phyloP scores from a whole-genome alignment of 2,113 vertebrate species.

The Bambusicola thoracicus region DNA sequence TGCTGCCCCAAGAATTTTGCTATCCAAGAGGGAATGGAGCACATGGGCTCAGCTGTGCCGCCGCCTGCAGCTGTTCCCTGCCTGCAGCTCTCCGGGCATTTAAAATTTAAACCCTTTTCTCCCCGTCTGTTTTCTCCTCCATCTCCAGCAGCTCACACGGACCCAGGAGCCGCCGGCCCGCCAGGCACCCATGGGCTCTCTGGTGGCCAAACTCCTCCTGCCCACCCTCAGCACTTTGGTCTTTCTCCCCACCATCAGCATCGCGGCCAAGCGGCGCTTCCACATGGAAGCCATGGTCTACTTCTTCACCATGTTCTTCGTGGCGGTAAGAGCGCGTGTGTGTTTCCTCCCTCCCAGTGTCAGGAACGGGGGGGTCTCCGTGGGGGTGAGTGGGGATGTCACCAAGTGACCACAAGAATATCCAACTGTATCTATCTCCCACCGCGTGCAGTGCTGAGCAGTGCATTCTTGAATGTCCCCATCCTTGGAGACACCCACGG shows the following conservation, averaged over 20 bases:
- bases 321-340: slow-evolving; percentile 81
- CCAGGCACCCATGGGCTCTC: slow-evolving; percentile 84
- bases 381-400: not conserved
- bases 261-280: slow-evolving; percentile 92
- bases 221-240: slow-evolving; percentile 94
- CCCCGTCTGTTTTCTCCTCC: slow-evolving; percentile 68
- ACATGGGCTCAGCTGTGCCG: slow-evolving; percentile 40
- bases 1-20: not conserved
- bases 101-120: slow-evolving; percentile 81
- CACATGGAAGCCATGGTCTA: slow-evolving; percentile 99
- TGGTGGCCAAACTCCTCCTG: slow-evolving; percentile 92
- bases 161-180: accelerated
- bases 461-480: not conserved
- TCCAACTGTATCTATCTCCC: not conserved
- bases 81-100: slow-evolving; percentile 67
- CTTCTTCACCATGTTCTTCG: slow-evolving; percentile 98
- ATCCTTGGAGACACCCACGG: no score
- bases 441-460: accelerated
- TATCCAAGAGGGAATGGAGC: not conserved
- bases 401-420: not conserved
- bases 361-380: not conserved
- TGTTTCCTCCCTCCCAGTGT: not conserved
- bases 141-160: not conserved
- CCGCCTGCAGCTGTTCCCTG: not conserved
- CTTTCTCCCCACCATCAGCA: slow-evolving; percentile 89